Evolutionary conservation across 2,888 invertebrate genomes (phyloP), one percentile per base, ranked within the genome.

Genomic region (Cheilosia urbana): DNA sequence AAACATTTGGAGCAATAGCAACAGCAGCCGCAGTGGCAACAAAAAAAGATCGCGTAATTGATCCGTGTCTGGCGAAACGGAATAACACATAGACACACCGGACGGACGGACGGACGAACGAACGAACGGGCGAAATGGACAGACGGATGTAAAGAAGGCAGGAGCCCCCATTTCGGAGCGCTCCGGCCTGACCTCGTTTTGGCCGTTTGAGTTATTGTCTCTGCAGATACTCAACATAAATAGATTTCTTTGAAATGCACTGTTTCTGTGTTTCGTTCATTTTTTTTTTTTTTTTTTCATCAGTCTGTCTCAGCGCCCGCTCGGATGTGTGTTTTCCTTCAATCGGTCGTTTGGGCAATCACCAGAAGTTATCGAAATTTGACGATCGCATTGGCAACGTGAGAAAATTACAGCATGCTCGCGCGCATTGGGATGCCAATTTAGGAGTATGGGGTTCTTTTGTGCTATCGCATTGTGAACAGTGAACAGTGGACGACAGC

Each of bases 151-250:
- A 72, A 82, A 65, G 53, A 81, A 79, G 57, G 40, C 49, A 79
- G 63, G 60, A 71, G 65, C 62, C 80, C 71, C 76, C 76, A 72
- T 80, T 76, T 76, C 60, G 60, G 57, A 45, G 58, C 68, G 60
- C 62, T 55, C 62, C 40, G 62, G 62, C 7, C 57, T 85, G 85
- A 85, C 85, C 85, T 81, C 69, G 66, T 85, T 85, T 81, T 68
- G 42, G 80, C 81, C 76, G 66, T 81, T 81, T 85, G 85, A 85
- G 85, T 85, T 85, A 85, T 85, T 85, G 85, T 85, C 85, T 85
- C 81, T 72, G 71, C 76, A 42, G 81, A 76, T 76, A 81, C 60
- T 80, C 76, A 85, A 80, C 84, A 85, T 85, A 85, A 80, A 85
- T 80, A 85, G 75, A 80, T 79, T 73, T 68, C 60, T 68, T 58